Base-by-base conservation (phyloP, 2,888 invertebrate species). In the Acanthococcus lagerstroemiae region DNA sequence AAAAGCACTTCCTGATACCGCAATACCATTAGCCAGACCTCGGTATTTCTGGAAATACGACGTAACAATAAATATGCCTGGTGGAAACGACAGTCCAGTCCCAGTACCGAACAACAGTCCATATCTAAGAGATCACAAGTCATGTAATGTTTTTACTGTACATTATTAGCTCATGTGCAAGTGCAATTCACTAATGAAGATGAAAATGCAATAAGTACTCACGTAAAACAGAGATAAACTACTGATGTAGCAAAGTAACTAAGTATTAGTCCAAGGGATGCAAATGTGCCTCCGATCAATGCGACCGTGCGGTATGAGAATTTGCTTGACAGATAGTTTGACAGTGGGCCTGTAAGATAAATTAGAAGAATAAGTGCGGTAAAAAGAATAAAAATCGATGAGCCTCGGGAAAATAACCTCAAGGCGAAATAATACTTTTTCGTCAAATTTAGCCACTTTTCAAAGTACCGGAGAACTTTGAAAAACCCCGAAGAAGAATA, bases 11-110 rank as follows among this genome's bases (percentile, higher is more conserved):
- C 91, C 91, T 0, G 90, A 90, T 79, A 91, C 90, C 72, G 91
- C 91, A 22, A 91, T 83, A 0, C 91, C 91, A 76, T 91, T 91
- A 50, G 91, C 91, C 15, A 91, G 79, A 0, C 91, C 91, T 52
- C 90, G 80, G 9, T 85, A 77, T 55, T 84, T 81, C 48, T 87
- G 84, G 76, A 91, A 91, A 77, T 91, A 91, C 67, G 88, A 88
- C 58, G 90, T 90, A 70, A 91, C 90, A 71, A 91, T 90, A 77
- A 91, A 90, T 37, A 92, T 90, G 0, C 91, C 91, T 2, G 91
- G 90, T 1, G 91, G 91, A 78, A 91, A 92, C 1, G 90, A 85
- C 7, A 91, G 77, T 0, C 91, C 91, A 1, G 90, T 90, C 6
- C 91, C 91, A 45, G 84, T 83, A 69, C 91, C 91, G 22, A 90